These are phyloP conservation scores for Coreoperca whiteheadi DNA, from an alignment of 2,113 vertebrate genomes.

Conservation along the genomic window DNA sequence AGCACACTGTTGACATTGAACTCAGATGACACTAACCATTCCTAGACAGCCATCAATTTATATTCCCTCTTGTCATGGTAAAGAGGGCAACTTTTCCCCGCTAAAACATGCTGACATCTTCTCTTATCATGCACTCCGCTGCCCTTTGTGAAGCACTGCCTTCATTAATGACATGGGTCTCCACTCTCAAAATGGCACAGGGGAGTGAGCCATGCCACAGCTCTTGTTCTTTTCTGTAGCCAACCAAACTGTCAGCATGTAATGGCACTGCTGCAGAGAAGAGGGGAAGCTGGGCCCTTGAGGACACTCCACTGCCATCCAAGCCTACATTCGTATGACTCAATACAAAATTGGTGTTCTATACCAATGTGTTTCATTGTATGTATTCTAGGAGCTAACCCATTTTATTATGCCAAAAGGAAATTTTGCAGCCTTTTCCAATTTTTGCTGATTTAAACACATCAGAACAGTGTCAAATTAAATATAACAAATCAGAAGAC, in stretches of 20 bases:
- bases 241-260: conserved; percentile 31
- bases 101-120: conserved; percentile 49
- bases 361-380: conserved; percentile 11
- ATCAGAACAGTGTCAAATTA: neutral
- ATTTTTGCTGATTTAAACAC: conserved; percentile 11
- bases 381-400: neutral
- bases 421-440: neutral
- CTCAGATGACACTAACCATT: conserved; percentile 21
- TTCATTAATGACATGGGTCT: conserved; percentile 47
- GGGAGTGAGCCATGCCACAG: conserved; percentile 23
- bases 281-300: conserved; percentile 16
- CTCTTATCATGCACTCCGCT: conserved; percentile 30
- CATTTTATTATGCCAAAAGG: neutral
- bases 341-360: conserved; percentile 11
- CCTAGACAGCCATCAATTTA: conserved; percentile 22
- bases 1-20: neutral
- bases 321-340: conserved; percentile 22
- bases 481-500: neutral
- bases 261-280: conserved; percentile 35
- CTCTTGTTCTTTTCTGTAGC: conserved; percentile 24
- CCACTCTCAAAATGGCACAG: conserved; percentile 50
- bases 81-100: conserved; percentile 31
- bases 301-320: conserved; percentile 28
- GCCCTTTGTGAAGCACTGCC: conserved; percentile 44
- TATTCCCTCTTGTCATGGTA: neutral